These are phyloP conservation scores for Druon quercuslanigerum DNA, from an alignment of 1,140 invertebrate species.

Conservation along the genomic window DNA sequence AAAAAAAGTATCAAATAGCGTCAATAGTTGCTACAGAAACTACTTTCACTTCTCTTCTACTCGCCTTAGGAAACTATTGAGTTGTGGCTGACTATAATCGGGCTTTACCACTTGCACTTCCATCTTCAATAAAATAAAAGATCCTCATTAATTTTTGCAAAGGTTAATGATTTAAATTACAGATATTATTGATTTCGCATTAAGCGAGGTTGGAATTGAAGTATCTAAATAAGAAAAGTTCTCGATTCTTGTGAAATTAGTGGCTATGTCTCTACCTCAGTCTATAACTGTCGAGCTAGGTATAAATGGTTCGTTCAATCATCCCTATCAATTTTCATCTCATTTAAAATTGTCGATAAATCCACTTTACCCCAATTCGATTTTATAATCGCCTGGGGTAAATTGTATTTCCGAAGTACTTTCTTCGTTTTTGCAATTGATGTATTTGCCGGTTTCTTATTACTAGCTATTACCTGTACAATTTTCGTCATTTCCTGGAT, in stretches of 20 bases:
- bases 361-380: not conserved
- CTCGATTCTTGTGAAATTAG: no score
- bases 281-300: no score
- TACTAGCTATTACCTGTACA: slow-evolving; percentile 82
- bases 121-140: not conserved
- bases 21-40: no score
- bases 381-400: not conserved
- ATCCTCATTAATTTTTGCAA: no score
- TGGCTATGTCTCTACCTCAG: no score
- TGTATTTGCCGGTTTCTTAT: slow-evolving; percentile 43
- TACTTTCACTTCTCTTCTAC: no score
- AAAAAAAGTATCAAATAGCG: no score
- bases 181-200: no score
- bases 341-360: not conserved
- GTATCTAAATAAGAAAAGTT: no score
- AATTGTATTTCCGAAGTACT: slow-evolving; percentile 2
- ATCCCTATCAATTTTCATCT: not conserved
- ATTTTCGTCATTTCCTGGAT: slow-evolving; percentile 97
- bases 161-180: no score
- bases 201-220: no score
- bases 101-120: slow-evolving; percentile 1
- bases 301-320: not conserved
- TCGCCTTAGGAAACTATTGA: not conserved
- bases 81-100: slow-evolving; percentile 3
- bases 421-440: not conserved